Evolutionary conservation across 2,888 invertebrate genomes (phyloP).

Genomic region (Pardosa pseudoannulata): DNA sequence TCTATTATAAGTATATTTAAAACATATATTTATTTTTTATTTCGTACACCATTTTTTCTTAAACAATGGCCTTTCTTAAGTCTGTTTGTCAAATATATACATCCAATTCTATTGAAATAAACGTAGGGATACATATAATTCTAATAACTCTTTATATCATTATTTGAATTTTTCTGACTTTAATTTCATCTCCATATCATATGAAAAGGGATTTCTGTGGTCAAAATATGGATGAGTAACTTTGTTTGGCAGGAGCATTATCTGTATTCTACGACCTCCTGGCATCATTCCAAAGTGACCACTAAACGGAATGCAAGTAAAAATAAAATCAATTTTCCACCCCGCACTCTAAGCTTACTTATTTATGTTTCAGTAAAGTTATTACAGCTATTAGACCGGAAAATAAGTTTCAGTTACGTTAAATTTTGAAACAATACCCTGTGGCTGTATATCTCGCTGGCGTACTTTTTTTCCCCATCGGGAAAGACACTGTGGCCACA

Average conservation of each 20-base stretch:
- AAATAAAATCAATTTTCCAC: constrained; percentile 54
- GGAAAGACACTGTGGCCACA: background rate
- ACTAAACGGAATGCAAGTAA: constrained; percentile 27
- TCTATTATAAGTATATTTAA: too few species aligned
- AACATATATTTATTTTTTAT: too few species aligned
- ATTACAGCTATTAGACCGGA: constrained; percentile 54
- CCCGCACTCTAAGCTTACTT: constrained; percentile 29
- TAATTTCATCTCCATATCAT: too few species aligned
- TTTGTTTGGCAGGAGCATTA: constrained; percentile 31
- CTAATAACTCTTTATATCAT: too few species aligned
- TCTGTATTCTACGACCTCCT: constrained; percentile 41
- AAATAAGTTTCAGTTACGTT: constrained; percentile 40
- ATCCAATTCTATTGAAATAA: too few species aligned
- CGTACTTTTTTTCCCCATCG: too few species aligned
- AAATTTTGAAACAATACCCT: constrained; percentile 23
- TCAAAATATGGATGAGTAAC: constrained; percentile 50
- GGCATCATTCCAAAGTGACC: constrained; percentile 42
- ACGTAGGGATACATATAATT: too few species aligned
- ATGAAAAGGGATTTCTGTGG: background rate
- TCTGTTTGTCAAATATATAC: too few species aligned
- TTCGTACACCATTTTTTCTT: too few species aligned
- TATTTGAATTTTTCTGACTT: too few species aligned
- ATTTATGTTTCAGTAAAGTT: constrained; percentile 57
- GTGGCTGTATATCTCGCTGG: background rate
- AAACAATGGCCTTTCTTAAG: too few species aligned